phyloP scores from a whole-genome alignment of 2,888 invertebrate genomes.

The Chrysina gloriosa region DNA sequence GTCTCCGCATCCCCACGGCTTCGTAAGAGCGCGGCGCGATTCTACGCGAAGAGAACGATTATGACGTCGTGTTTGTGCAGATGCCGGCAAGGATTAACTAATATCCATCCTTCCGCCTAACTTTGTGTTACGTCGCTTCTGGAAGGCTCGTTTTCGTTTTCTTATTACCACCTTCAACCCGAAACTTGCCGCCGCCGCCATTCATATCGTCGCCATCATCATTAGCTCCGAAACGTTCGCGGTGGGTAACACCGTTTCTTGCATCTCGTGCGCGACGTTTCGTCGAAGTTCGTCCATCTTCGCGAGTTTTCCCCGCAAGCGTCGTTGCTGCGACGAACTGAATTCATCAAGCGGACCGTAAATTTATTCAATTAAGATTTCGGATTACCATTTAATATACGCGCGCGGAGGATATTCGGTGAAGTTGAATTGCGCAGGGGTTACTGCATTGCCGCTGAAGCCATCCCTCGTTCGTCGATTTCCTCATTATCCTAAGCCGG shows the following conservation, averaged over 20 bases:
- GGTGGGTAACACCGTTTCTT: too few relatives aligned
- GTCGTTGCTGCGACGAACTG: neutral
- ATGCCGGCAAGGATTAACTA: neutral
- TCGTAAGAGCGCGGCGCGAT: too few relatives aligned
- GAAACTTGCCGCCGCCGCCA: neutral
- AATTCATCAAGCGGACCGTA: conserved; percentile 2
- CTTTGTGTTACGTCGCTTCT: neutral
- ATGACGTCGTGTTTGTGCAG: neutral
- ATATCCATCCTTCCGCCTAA: neutral
- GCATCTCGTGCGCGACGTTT: too few relatives aligned
- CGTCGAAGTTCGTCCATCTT: neutral
- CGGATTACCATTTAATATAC: neutral
- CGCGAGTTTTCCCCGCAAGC: neutral
- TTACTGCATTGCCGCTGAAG: too few relatives aligned
- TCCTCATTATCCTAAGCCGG: too few relatives aligned
- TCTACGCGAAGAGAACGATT: neutral
- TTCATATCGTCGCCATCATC: neutral
- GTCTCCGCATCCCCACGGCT: too few relatives aligned
- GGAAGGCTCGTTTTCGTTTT: neutral
- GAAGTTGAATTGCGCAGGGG: neutral
- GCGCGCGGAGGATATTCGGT: neutral
- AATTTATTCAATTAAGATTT: neutral
- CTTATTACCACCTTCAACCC: neutral
- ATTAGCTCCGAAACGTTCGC: too few relatives aligned
- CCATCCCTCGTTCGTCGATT: too few relatives aligned